Conservation (phyloP, 2,113 vertebrate genomes). For the Apodemus speciosus region DNA sequence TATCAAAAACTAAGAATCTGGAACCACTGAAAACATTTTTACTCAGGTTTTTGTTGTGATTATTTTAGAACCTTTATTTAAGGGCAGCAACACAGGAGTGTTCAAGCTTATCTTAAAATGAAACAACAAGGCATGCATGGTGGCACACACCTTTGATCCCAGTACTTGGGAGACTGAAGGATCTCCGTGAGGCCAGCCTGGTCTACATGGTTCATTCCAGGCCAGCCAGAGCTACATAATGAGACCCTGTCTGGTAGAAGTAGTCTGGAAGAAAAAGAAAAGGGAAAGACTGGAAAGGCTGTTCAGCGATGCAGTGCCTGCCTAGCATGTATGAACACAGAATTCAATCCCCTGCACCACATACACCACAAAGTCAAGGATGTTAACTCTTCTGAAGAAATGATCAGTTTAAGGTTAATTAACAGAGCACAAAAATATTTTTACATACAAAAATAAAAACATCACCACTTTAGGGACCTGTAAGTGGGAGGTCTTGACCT, state of each 20-base stretch:
- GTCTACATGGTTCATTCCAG: not conserved
- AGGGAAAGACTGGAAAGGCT: not conserved
- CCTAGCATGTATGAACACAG: not conserved
- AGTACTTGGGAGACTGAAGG: not conserved
- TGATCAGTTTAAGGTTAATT: not conserved
- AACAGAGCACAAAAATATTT: conserved; percentile 33
- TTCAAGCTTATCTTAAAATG: not conserved
- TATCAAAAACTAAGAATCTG: not conserved
- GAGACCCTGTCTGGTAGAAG: not conserved
- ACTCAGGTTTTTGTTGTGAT: not conserved
- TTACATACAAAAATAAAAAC: conserved; percentile 54
- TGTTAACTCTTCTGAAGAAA: conserved; percentile 28
- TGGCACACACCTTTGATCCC: not conserved
- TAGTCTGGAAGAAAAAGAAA: not conserved
- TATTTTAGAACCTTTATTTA: not conserved
- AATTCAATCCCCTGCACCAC: not conserved
- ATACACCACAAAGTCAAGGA: not conserved
- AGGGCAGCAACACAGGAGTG: not conserved
- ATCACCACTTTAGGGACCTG: not conserved
- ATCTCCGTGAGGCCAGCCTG: not conserved
- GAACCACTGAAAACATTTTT: not conserved
- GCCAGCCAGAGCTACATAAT: not conserved
- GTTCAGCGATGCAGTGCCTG: not conserved
- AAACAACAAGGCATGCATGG: not conserved
- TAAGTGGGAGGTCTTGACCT: conserved; percentile 29